These are phyloP conservation scores for Aleadryas rufinucha DNA, from an alignment of 2,113 vertebrate species.

Conservation along the genomic window DNA sequence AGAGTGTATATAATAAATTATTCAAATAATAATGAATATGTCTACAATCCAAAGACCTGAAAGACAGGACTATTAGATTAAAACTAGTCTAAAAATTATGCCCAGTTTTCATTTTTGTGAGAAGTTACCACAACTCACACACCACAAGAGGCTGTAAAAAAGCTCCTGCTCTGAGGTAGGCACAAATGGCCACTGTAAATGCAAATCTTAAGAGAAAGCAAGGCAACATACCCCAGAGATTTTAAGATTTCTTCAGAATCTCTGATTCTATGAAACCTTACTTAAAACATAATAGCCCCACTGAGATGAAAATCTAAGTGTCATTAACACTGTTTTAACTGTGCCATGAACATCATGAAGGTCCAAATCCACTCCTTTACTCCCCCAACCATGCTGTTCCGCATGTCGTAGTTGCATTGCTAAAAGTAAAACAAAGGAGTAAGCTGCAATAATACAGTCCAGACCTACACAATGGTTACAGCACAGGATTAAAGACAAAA, in stretches of 20 bases:
- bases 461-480: not conserved
- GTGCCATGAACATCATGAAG: not conserved
- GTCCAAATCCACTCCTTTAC: not conserved
- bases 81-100: not conserved
- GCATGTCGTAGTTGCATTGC: not conserved
- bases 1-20: not conserved
- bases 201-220: not conserved
- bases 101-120: not conserved
- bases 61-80: not conserved
- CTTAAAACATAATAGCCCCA: not conserved
- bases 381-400: not conserved
- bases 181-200: not conserved
- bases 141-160: not conserved
- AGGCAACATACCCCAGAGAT: accelerated
- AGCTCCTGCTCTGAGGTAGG: not conserved
- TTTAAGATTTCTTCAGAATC: not conserved
- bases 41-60: not conserved
- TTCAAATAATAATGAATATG: not conserved
- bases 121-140: not conserved
- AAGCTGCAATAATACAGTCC: not conserved
- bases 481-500: not conserved
- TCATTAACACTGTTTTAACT: not conserved
- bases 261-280: not conserved
- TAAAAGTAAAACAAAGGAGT: not conserved
- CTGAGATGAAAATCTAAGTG: not conserved